Base-by-base conservation (phyloP, 2,797 vertebrate genomes). In the Geotrypetes seraphini region DNA sequence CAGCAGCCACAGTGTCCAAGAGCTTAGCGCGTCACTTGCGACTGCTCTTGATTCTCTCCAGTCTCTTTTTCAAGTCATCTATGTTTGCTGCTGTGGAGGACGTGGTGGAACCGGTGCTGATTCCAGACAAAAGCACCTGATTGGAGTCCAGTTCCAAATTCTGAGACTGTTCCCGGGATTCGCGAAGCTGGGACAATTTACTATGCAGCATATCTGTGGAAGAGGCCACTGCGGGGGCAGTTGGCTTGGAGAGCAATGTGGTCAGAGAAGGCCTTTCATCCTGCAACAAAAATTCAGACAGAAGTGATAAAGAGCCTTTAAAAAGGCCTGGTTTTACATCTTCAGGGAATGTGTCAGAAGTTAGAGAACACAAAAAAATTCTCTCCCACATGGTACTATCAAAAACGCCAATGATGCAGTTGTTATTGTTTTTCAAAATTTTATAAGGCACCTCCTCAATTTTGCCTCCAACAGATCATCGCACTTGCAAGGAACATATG, bases 1-100 rank as follows among this genome's bases (percentile, higher is more conserved):
- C 27, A 47, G 25, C 11, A 40, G 42, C 12, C 15, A 50, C n/a
- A 33, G 53, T 3, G 24, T 41, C 32, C 10, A 12, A 26, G 19
- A 7, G 15, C 11, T 21, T 7, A 12, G 25, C 42, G 39, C 34
- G 61, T 69, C 81, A 98, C 69, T 99, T 94, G 63, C 90, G 85
- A 68, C 91, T 97, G 76, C 91, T 96, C 82, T 99, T 99, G 73
- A 99, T 99, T 76, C 88, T 84, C 78, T 99, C 96, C 79, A 99
- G 81, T 67, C 96, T 89, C 60, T 99, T 98, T 87, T 96, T 97
- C 78, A 99, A 89, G 85, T 99, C 96, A 32, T 98, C 96, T 13
- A 98, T 91, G 72, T 99, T 97, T 47, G 89, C 57, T 1, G 73
- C 64, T 51, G 74, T 17, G 38, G 70, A 60, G n/a, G 69, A 67